phyloP scores from a whole-genome alignment of 1,140 invertebrate genomes.

The Ylistrum balloti region DNA sequence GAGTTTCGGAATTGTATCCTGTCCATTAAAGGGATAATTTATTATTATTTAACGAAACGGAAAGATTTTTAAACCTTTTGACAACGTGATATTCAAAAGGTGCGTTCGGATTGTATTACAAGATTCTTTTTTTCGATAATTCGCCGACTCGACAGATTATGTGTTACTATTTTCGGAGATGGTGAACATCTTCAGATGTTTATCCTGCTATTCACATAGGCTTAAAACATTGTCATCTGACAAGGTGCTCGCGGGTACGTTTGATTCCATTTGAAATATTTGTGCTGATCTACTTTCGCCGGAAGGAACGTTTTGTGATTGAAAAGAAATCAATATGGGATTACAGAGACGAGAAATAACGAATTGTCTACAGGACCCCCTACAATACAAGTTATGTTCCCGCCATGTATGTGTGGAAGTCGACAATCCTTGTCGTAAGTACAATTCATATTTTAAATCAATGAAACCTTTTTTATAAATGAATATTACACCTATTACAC shows the following conservation, averaged over 20 bases:
- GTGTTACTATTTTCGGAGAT: background rate
- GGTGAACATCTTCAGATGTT: background rate
- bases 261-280: background rate
- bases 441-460: background rate
- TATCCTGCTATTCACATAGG: background rate
- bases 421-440: slow-evolving; percentile 46
- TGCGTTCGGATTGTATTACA: background rate
- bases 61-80: background rate
- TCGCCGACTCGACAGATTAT: background rate
- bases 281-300: background rate
- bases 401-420: slow-evolving; percentile 49
- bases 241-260: background rate
- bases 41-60: background rate
- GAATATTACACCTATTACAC: too few relatives aligned
- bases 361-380: slow-evolving; percentile 42
- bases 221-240: background rate
- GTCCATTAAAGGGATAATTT: background rate
- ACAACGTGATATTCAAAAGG: slow-evolving; percentile 17
- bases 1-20: too few relatives aligned
- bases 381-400: slow-evolving; percentile 47
- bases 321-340: background rate
- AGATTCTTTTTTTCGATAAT: background rate
- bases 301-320: background rate
- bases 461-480: too few relatives aligned
- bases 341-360: background rate